Evolutionary conservation across 1,140 invertebrate genomes (phyloP).

Genomic region (Drosophila sulfurigaster): DNA sequence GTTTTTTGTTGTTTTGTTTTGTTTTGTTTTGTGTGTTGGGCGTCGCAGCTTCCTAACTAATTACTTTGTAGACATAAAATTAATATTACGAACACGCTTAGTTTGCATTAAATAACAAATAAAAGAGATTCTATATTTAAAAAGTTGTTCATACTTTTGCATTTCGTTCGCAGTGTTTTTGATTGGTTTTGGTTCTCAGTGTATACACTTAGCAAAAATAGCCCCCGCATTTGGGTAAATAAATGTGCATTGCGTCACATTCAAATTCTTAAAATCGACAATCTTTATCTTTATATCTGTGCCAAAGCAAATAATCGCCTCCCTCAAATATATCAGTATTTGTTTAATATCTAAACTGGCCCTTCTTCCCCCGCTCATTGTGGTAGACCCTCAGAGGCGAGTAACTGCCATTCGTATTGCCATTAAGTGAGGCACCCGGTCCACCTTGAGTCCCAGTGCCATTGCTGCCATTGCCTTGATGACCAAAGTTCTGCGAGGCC

Average conservation of each 20-base stretch:
- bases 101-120: slow-evolving; percentile 81
- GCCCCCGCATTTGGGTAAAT: slow-evolving; percentile 44
- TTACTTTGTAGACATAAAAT: slow-evolving; percentile 57
- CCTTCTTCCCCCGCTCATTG: slow-evolving; percentile 90
- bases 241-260: slow-evolving; percentile 53
- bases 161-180: slow-evolving; percentile 50
- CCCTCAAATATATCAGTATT: slow-evolving; percentile 2
- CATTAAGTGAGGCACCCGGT: slow-evolving; percentile 66
- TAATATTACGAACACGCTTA: slow-evolving; percentile 81
- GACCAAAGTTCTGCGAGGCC: slow-evolving; percentile 84
- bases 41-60: slow-evolving; percentile 36
- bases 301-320: slow-evolving; percentile 25
- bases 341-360: slow-evolving; percentile 91
- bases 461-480: slow-evolving; percentile 50
- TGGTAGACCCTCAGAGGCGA: slow-evolving; percentile 91
- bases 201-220: slow-evolving; percentile 84
- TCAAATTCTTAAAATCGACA: slow-evolving; percentile 58
- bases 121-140: slow-evolving; percentile 68
- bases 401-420: slow-evolving; percentile 87
- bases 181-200: slow-evolving; percentile 40
- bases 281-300: slow-evolving; percentile 20
- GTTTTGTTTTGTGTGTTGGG: slow-evolving; percentile 8
- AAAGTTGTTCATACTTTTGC: slow-evolving; percentile 36
- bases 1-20: not conserved
- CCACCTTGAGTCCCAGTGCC: slow-evolving; percentile 22